Evolutionary conservation across 2,888 invertebrate genomes (phyloP), one percentile per base, ranked within the genome.

Genomic region (Silvanus unidentatus): DNA sequence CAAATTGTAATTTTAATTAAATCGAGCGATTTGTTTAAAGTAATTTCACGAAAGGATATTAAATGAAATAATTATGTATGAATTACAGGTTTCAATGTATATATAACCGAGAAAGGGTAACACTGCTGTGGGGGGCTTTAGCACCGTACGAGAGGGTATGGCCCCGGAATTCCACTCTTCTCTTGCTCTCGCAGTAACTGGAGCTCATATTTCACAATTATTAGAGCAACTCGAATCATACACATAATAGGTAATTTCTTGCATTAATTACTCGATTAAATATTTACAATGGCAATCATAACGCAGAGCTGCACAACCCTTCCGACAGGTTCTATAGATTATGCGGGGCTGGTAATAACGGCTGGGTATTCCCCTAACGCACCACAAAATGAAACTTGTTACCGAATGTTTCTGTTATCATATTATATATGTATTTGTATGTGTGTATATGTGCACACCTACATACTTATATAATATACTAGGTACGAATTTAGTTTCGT

Each of bases 201-300:
- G 55, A 53, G 61, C 65, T 68, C 68, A 68, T 71, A 71, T 70
- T 71, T 71, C 70, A 71, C 70, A 70, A 71, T 72, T 70, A 72
- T 69, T 68, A 67, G 66, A 66, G 69, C 66, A 65, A 67, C 68
- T 70, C 69, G 70, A 72, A 72, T 72, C 71, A 71, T 71, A 71
- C 70, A 68, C 70, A 73, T 73, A 73, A 73, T 72, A 72, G 73
- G 72, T 72, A 73, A 73, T 73, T 73, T 73, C 73, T 73, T 73
- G 73, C 72, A 73, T 72, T 73, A 73, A 73, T 73, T 73, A 73
- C 70, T 70, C 68, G 69, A 69, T 73, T 71, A 73, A 73, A 69
- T 71, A 73, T 73, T 73, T 67, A 73, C 68, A 65, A 60, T 69
- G 66, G 72, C 72, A 73, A 73, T 73, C 73, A 73, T 73, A 71